phyloP scores from a whole-genome alignment of 2,888 invertebrate species.

The Mystacides longicornis region DNA sequence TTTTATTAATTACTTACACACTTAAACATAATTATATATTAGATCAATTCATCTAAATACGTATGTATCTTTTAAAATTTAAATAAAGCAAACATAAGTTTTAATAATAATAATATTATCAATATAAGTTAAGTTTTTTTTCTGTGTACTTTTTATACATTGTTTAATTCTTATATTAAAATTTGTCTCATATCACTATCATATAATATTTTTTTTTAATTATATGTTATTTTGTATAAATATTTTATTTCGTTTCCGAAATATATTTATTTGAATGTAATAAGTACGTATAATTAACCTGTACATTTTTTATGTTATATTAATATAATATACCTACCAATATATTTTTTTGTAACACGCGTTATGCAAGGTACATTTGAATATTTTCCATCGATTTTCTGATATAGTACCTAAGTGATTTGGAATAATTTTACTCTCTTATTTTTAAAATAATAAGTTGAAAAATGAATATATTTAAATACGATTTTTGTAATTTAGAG shows the following conservation, averaged over 20 bases:
- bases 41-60: not conserved
- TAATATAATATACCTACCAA: not conserved
- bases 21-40: not conserved
- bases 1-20: not conserved
- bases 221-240: not conserved
- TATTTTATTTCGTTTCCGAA: constrained; percentile 1
- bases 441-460: not conserved
- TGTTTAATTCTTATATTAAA: too few species aligned
- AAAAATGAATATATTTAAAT: not conserved
- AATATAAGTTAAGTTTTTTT: not conserved
- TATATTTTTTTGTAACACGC: not conserved
- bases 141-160: too few species aligned
- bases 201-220: not conserved
- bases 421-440: too few species aligned
- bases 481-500: constrained; percentile 11
- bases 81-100: not conserved
- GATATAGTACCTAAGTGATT: not conserved
- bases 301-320: not conserved
- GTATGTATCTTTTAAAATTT: not conserved
- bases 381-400: not conserved
- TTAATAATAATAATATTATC: not conserved
- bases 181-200: not conserved
- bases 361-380: not conserved
- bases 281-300: not conserved
- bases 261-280: not conserved